Base-by-base conservation (phyloP, 1,140 invertebrate genomes). In the Plectrocnemia conspersa region DNA sequence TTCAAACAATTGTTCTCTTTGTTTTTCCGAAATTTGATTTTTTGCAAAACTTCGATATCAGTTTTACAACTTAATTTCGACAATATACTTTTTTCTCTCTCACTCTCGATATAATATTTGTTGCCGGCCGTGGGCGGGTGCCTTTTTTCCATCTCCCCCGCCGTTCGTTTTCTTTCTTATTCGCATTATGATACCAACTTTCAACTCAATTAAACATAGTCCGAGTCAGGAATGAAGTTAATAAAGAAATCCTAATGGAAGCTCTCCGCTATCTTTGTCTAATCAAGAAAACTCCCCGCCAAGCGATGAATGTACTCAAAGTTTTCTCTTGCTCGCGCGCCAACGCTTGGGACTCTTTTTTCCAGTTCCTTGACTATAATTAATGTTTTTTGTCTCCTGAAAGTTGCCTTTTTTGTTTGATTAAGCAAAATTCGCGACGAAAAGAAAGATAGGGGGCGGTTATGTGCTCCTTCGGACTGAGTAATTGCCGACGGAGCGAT, bases 211-310 rank as follows among this genome's bases (percentile, higher is more conserved):
- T 58, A 54, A 54, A 41, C 46, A 44, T 46, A 46, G 49, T 47
- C 41, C 56, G 36, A 44, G 49, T 27, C 42, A 33, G 48, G 49
- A 57, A 41, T 52, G 44, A 32, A 58, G 56, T 58, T 58, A 58
- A 58, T 58, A 58, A 58, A 58, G 41, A 54, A 54, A 44, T 36
- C 32, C 42, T 41, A 52, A 53, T 45, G 55, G 56, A 58, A 42
- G 56, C 55, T 52, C 46, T 57, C 40, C 40, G 48, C 56, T 58
- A 58, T 58, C 56, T 46, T 52, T 47, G 49, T 47, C 45, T 58
- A 58, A 58, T 58, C 56, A 52, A 32, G 56, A 41, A 48, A 53
- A 38, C 41, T 50, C 41, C 24, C 35, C 18, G 11, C 35, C 13
- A 47, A 25, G 44, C 21, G 44, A 47, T 47, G 44, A 47, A 47